Evolutionary conservation across 2,888 invertebrate species (phyloP), one percentile per base, ranked within the genome.

Genomic region (Cantharis nigra): DNA sequence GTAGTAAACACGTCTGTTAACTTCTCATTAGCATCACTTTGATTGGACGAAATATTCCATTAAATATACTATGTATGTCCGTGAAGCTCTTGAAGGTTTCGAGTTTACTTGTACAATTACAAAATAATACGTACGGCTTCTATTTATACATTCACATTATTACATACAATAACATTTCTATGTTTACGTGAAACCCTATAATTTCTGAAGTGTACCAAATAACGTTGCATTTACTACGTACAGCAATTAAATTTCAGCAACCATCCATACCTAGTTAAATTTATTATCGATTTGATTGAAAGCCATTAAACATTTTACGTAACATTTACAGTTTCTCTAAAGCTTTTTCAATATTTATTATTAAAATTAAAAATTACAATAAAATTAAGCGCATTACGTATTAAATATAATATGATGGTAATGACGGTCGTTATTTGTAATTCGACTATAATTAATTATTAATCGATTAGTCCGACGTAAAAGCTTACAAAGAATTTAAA

Each of bases 1-100:
- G 81, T 78, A 81, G 81, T 83, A 83, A 83, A 83, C 81, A 81
- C 82, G 81, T 82, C 81, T 80, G 74, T 74, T 76, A 75, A 74
- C 71, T 74, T 71, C 80, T 80, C 81, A 82, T 82, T 82, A 80
- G 80, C 82, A 82, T 82, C 78, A 79, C 80, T 81, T 78, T 81
- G 81, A 80, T 79, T 80, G 77, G 76, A 75, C 78, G 72, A 80
- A 80, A 79, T 77, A 72, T 71, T 63, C 72, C 74, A 79, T 75
- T 69, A 70, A 74, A 74, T 70, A 77, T 70, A 20, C 16, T 20
- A 73, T 71, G 65, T 49, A 49, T n/a, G 49, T 49, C 49, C 63
- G 72, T 69, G 63, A 67, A 70, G 72, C 67, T 72, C 67, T 67
- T 73, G 49, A 28, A 28, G 72, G 33, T 73, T 73, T 73, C 49